These are phyloP conservation scores for Aurelia coerulea DNA, from an alignment of 30 jellyfish, hydroid and myxozoan genomes.

Conservation along the genomic window DNA sequence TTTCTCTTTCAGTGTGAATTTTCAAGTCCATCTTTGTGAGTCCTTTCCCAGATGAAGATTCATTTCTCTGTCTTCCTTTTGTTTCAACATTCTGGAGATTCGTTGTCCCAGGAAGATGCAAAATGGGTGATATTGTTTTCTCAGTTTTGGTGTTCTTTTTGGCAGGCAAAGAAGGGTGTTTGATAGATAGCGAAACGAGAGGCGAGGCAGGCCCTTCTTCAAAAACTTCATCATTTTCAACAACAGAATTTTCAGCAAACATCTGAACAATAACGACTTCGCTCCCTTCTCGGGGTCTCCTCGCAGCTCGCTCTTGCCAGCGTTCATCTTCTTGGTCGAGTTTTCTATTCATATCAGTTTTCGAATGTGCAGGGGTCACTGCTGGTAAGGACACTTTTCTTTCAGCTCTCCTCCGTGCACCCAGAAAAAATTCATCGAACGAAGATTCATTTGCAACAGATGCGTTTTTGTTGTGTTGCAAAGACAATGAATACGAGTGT, in stretches of 20 bases:
- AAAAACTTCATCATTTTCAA: background rate
- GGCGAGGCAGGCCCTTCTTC: background rate
- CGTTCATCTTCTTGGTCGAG: too few species aligned
- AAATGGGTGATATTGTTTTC: background rate
- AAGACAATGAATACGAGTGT: too few species aligned
- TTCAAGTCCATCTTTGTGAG: constrained; percentile 38
- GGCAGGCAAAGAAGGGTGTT: background rate
- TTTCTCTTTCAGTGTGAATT: constrained; percentile 31
- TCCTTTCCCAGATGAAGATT: background rate
- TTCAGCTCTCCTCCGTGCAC: too few species aligned
- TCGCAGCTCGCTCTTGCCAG: too few species aligned
- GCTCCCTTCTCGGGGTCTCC: background rate
- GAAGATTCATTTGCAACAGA: too few species aligned
- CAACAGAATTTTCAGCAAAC: constrained; percentile 17
- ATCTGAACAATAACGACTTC: constrained; percentile 49
- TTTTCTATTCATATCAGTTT: too few species aligned
- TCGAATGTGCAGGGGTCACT: too few species aligned
- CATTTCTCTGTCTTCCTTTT: background rate
- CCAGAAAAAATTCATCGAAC: too few species aligned
- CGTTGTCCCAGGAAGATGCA: background rate
- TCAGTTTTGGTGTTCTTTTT: background rate
- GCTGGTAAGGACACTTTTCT: too few species aligned
- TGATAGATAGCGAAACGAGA: too few species aligned
- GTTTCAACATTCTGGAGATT: background rate
- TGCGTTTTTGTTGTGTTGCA: too few species aligned